phyloP scores from a whole-genome alignment of 2,888 invertebrate species.

The Portevinia maculata region DNA sequence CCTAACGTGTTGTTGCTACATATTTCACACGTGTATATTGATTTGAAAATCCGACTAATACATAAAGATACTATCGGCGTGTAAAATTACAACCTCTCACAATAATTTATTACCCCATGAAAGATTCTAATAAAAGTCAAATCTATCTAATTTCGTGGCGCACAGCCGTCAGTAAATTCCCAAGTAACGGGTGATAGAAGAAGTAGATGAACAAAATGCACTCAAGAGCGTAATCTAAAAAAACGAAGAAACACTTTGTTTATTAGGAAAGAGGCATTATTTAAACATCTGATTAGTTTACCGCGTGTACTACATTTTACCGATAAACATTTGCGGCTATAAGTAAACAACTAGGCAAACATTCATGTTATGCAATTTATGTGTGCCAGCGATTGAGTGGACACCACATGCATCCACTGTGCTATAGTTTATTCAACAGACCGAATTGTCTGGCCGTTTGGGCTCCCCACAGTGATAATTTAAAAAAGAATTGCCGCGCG shows the following conservation, averaged over 20 bases:
- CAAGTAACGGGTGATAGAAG: neutral
- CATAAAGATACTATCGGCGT: neutral
- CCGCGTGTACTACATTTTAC: constrained; percentile 38
- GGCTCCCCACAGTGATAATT: constrained; percentile 20
- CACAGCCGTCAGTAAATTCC: neutral
- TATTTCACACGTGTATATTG: neutral
- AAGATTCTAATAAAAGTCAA: neutral
- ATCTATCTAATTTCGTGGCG: constrained; percentile 5
- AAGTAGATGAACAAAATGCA: constrained; percentile 3
- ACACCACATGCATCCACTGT: constrained; percentile 22
- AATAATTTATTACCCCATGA: constrained; percentile 19
- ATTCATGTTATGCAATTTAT: constrained; percentile 49
- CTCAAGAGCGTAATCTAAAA: constrained; percentile 19
- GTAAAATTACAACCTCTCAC: constrained; percentile 26
- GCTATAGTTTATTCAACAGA: constrained; percentile 16
- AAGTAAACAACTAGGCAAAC: constrained; percentile 46
- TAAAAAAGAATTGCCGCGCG: constrained; percentile 13
- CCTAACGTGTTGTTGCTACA: neutral
- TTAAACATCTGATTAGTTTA: constrained; percentile 55
- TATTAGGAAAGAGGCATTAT: constrained; percentile 48
- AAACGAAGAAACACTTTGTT: constrained; percentile 42
- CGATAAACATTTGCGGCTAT: constrained; percentile 36
- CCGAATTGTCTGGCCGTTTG: constrained; percentile 36
- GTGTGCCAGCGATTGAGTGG: constrained; percentile 13
- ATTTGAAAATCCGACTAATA: neutral